A percentile compares a stretch with the other conserved stretches of the same genome.
These are phyloP conservation scores for Philaenus spumarius DNA, from an alignment of 1,140 invertebrate genomes.

Conservation along the genomic window DNA sequence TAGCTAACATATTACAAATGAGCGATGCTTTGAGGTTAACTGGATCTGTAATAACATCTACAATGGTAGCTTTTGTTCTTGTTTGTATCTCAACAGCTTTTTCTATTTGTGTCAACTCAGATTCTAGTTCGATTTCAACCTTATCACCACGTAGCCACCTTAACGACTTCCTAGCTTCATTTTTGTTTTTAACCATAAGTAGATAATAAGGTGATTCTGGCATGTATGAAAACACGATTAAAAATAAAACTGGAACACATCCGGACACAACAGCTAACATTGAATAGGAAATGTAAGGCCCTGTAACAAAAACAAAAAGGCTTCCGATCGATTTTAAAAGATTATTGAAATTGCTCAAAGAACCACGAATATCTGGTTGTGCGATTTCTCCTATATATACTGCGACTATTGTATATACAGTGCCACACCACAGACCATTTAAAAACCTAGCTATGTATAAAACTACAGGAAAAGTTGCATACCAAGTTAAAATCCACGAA, in stretches of 20 bases:
- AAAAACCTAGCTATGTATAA: conserved; percentile 25
- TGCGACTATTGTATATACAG: conserved; percentile 66
- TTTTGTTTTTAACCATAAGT: conserved; percentile 49
- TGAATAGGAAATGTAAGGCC: conserved; percentile 62
- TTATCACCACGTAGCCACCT: conserved; percentile 49
- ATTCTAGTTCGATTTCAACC: conserved; percentile 28
- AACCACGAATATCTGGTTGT: conserved; percentile 29
- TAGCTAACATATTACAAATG: conserved; percentile 24
- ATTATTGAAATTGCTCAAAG: conserved; percentile 67
- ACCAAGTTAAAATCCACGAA: conserved; percentile 47
- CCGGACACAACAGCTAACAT: conserved; percentile 56
- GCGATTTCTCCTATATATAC: conserved; percentile 83
- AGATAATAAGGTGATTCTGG: conserved; percentile 76
- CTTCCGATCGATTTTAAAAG: conserved; percentile 65
- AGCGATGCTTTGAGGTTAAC: conserved; percentile 23
- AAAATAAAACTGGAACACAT: conserved; percentile 52
- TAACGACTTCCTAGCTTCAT: conserved; percentile 56
- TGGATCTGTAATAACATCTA: conserved; percentile 23
- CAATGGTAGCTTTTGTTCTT: conserved; percentile 22
- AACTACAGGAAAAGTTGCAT: not conserved
- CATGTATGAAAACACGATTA: conserved; percentile 60
- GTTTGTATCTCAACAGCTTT: conserved; percentile 22
- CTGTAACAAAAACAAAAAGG: conserved; percentile 65
- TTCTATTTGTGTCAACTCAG: conserved; percentile 22
- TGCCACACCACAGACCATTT: conserved; percentile 51